Conservation (phyloP, 2,797 vertebrate species). For the Linurgus olivaceus region DNA sequence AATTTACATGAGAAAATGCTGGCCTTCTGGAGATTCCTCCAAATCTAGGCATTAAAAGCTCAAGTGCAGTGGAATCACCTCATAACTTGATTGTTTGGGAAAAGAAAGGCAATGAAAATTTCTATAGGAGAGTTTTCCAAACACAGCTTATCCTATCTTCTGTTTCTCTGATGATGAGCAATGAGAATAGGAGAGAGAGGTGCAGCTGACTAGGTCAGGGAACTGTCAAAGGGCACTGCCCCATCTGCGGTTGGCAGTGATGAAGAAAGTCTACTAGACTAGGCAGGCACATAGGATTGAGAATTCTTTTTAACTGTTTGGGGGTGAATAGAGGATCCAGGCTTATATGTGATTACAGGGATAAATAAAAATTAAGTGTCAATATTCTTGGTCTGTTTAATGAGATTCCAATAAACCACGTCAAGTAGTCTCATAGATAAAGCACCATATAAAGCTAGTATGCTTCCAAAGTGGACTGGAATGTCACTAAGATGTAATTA, state of each 20-base stretch:
- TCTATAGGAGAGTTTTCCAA: not conserved
- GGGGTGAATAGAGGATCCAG: not conserved
- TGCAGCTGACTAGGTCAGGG: not conserved
- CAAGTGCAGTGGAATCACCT: not conserved
- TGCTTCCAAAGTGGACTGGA: not conserved
- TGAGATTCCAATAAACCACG: not conserved
- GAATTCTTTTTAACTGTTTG: not conserved
- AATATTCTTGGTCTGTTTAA: not conserved
- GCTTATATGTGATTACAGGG: not conserved
- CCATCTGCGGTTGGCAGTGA: not conserved
- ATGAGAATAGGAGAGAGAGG: not conserved
- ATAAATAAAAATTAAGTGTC: not conserved
- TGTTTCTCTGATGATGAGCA: not conserved
- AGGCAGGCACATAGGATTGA: not conserved
- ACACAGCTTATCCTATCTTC: not conserved
- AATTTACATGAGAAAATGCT: not conserved
- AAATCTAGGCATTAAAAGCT: not conserved
- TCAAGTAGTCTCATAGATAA: not conserved
- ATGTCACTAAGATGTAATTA: constrained; percentile 48
- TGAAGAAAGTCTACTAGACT: not conserved
- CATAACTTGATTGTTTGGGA: not conserved
- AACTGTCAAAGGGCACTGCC: not conserved
- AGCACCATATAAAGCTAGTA: not conserved
- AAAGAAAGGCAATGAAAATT: not conserved
- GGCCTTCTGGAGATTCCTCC: not conserved